Percentiles rank a stretch among this genome's conserved stretches.
These are phyloP conservation scores for Salminus brasiliensis DNA, from an alignment of 2,113 vertebrate species.

Conservation along the genomic window DNA sequence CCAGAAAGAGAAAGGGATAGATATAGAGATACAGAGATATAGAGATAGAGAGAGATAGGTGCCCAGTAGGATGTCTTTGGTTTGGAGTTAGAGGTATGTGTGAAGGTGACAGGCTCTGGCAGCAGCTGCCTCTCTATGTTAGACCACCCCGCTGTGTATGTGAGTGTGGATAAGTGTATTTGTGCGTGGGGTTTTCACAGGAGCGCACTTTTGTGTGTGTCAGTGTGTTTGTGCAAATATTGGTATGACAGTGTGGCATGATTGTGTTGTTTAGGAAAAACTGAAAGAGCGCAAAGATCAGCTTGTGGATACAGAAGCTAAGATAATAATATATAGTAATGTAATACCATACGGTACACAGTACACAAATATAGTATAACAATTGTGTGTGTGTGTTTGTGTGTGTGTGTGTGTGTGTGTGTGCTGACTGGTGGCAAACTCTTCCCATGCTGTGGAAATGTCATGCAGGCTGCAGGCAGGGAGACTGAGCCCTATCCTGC, in stretches of 20 bases:
- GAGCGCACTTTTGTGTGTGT: slow-evolving; percentile 10
- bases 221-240: background rate
- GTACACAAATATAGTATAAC: too few species aligned
- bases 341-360: too few species aligned
- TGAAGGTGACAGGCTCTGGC: slow-evolving; percentile 73
- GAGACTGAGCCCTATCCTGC: slow-evolving; percentile 60
- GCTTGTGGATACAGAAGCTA: too few species aligned
- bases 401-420: slow-evolving; percentile 39
- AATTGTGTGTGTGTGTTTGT: slow-evolving; percentile 37
- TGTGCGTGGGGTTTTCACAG: slow-evolving; percentile 17
- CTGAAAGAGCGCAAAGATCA: too few species aligned
- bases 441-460: slow-evolving; percentile 74
- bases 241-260: slow-evolving; percentile 39
- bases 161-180: slow-evolving; percentile 59
- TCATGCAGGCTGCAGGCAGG: slow-evolving; percentile 68
- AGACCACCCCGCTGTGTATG: slow-evolving; percentile 37
- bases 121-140: slow-evolving; percentile 70
- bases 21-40: background rate
- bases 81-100: slow-evolving; percentile 58
- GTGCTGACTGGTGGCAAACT: slow-evolving; percentile 24
- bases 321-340: too few species aligned
- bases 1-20: background rate
- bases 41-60: background rate
- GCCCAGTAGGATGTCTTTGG: slow-evolving; percentile 18
- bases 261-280: too few species aligned